Evolutionary conservation across 2,797 vertebrate genomes (phyloP).

Genomic region (Gallinago nigripennis): DNA sequence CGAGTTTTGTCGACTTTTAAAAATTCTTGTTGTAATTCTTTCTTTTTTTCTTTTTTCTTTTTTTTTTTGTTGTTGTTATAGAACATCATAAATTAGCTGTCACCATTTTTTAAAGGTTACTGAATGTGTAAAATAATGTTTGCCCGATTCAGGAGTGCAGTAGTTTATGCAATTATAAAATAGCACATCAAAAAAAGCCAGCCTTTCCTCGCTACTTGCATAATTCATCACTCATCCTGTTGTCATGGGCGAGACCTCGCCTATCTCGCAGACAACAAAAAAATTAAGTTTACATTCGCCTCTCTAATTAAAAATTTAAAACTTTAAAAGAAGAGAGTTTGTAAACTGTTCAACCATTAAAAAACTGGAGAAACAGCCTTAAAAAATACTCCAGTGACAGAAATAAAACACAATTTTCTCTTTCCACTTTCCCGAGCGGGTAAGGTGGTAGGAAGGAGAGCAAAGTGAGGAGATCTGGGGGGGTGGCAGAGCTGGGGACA

Average conservation of each 20-base stretch:
- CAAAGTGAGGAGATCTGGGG: rapidly evolving
- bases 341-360: background rate
- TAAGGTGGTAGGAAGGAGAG: background rate
- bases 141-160: conserved; percentile 41
- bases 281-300: conserved; percentile 56
- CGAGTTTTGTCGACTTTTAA: background rate
- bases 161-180: conserved; percentile 71
- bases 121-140: conserved; percentile 57
- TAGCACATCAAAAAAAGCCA: conserved; percentile 54
- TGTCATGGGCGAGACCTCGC: conserved; percentile 51
- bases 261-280: conserved; percentile 20
- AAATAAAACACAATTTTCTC: background rate
- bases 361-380: background rate
- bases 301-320: conserved; percentile 64
- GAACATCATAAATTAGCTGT: conserved; percentile 52
- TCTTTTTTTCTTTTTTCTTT: background rate
- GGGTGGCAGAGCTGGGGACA: background rate
- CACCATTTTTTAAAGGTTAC: conserved; percentile 49
- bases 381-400: background rate
- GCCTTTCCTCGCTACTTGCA: conserved; percentile 34
- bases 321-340: conserved; percentile 19
- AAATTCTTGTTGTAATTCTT: background rate
- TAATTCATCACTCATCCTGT: conserved; percentile 65
- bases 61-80: background rate
- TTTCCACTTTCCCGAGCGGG: background rate